Percentiles rank a stretch among this genome's conserved stretches.
phyloP scores from a whole-genome alignment of 2,113 vertebrate species.

The Peromyscus leucopus region DNA sequence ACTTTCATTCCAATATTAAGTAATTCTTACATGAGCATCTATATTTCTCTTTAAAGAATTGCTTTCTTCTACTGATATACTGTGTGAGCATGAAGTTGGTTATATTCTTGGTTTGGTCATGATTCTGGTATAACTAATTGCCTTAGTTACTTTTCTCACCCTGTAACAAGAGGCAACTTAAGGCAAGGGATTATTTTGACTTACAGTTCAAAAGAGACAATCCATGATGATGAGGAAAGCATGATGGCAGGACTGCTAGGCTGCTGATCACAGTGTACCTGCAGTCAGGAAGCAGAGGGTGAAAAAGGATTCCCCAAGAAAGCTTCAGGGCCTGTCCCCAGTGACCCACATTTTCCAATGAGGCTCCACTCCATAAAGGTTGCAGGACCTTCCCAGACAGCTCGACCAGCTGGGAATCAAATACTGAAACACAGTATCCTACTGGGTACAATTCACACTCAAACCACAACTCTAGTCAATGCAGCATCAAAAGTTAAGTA shows the following conservation, averaged over 20 bases:
- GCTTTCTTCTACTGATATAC: background rate
- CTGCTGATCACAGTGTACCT: background rate
- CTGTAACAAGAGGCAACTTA: background rate
- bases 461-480: background rate
- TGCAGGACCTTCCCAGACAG: background rate
- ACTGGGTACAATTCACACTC: background rate
- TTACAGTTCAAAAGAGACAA: background rate
- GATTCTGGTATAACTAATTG: background rate
- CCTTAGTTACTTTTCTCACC: background rate
- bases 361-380: background rate
- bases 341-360: background rate
- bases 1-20: background rate
- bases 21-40: background rate
- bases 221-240: background rate
- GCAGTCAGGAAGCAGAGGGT: background rate
- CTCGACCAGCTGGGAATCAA: background rate
- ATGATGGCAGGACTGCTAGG: background rate
- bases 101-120: background rate
- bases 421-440: background rate
- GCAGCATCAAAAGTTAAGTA: conserved; percentile 9
- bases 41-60: background rate
- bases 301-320: background rate
- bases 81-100: background rate
- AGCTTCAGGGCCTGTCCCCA: background rate
- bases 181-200: background rate